Base-by-base conservation (phyloP, 2,888 invertebrate species). In the Caradrina clavipalpis region DNA sequence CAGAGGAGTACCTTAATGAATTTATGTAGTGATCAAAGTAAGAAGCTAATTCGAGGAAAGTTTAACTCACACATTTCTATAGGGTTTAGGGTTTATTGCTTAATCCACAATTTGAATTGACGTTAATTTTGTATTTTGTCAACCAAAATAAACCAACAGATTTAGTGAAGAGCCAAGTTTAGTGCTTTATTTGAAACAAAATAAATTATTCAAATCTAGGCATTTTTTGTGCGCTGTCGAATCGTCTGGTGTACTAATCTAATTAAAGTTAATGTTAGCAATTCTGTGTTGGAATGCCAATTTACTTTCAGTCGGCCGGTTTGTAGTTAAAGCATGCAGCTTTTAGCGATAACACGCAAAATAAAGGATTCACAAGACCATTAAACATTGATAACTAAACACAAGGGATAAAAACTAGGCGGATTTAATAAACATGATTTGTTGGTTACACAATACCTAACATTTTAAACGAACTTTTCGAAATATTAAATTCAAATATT, bases 1-100 rank as follows among this genome's bases (percentile, higher is more conserved):
- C 90, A 90, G 89, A 85, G 89, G 89, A 94, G 93, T 91, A 92
- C 88, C 91, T 92, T 92, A 94, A 94, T 94, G 90, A 94, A 93
- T 93, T 93, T 93, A 93, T 91, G 87, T 91, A 88, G 89, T 87
- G 91, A 93, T 94, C 92, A 93, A 94, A 93, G 92, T 84, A 87
- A 89, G 86, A 81, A 89, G 88, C 85, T 85, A 86, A 89, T 85
- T 91, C 81, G 78, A 81, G 79, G 31, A 70, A 80, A 76, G 64
- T 76, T 74, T 57, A 63, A 66, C 66, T 59, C 61, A 68, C 69
- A 69, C 72, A 62, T 65, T 72, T 49, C 50, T 58, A 60, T 79
- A 75, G 39, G 47, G 69, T 57, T 81, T 45, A 65, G 22, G 47
- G 58, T 50, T 78, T 75, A 71, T 69, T 67, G 39, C 69, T 74